phyloP scores from a whole-genome alignment of 2,797 vertebrate genomes.

The Myripristis jacobus region DNA sequence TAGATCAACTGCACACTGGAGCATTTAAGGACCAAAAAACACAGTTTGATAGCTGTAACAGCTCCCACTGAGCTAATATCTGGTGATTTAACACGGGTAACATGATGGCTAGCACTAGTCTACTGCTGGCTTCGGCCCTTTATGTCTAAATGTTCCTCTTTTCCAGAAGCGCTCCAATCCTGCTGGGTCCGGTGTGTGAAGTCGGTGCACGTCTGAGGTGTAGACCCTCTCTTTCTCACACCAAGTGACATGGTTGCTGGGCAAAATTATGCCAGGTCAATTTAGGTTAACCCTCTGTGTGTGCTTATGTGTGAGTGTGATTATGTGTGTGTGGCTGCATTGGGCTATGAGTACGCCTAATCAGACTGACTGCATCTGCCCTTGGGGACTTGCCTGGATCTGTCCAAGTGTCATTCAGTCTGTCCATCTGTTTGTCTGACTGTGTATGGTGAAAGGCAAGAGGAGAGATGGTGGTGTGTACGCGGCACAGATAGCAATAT shows the following conservation, averaged over 20 bases:
- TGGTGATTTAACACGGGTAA: conserved; percentile 62
- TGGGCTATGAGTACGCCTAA: conserved; percentile 63
- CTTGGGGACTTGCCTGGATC: conserved; percentile 67
- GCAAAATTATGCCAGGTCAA: conserved; percentile 57
- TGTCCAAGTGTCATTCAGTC: conserved; percentile 70
- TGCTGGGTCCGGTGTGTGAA: conserved; percentile 19
- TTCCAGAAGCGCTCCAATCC: conserved; percentile 20
- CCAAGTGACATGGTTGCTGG: conserved; percentile 37
- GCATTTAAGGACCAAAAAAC: conserved; percentile 66
- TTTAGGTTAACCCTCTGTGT: conserved; percentile 38
- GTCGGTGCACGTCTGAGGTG: conserved; percentile 27
- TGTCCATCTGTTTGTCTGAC: conserved; percentile 59
- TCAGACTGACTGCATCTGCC: conserved; percentile 77
- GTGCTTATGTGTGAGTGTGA: conserved; percentile 20
- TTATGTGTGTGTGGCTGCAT: conserved; percentile 22
- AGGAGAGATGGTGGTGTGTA: conserved; percentile 48
- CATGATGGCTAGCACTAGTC: conserved; percentile 22
- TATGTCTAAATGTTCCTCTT: conserved; percentile 27
- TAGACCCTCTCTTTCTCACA: conserved; percentile 24
- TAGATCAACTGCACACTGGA: conserved; percentile 61
- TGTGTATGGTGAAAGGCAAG: conserved; percentile 39
- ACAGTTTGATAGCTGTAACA: conserved; percentile 59
- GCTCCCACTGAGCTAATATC: conserved; percentile 66
- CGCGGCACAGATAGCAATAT: conserved; percentile 27
- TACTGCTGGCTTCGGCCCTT: conserved; percentile 10